A percentile compares a stretch with the other conserved stretches of the same genome.
These are phyloP conservation scores for Chelidonichthys spinosus DNA, from an alignment of 2,797 vertebrate genomes.

Conservation along the genomic window DNA sequence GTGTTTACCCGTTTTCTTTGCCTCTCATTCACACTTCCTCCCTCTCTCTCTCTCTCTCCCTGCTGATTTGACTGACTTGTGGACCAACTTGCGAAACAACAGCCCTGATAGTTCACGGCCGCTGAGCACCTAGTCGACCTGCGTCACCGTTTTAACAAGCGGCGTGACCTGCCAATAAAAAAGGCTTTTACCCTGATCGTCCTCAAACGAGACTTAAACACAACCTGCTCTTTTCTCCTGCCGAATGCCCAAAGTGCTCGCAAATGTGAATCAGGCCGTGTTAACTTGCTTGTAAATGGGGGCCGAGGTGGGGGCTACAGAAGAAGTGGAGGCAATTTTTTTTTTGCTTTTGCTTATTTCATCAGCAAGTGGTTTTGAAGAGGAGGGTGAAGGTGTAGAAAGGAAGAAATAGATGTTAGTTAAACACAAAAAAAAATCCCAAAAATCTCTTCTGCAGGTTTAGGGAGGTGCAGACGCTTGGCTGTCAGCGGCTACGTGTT, in stretches of 20 bases:
- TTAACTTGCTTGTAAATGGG: slow-evolving; percentile 75
- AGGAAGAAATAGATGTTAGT: slow-evolving; percentile 23
- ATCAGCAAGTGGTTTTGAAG: slow-evolving; percentile 31
- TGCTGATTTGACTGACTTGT: slow-evolving; percentile 74
- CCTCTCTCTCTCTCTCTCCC: slow-evolving; percentile 16
- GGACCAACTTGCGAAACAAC: slow-evolving; percentile 67
- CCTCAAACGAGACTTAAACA: slow-evolving; percentile 81
- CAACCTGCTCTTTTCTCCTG: slow-evolving; percentile 63
- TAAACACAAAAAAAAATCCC: slow-evolving; percentile 16
- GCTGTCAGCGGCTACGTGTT: slow-evolving; percentile 10
- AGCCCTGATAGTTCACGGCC: slow-evolving; percentile 57
- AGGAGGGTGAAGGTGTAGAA: slow-evolving; percentile 19
- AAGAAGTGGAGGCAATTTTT: slow-evolving; percentile 60
- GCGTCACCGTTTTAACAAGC: slow-evolving; percentile 78
- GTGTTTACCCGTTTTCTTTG: slow-evolving; percentile 72
- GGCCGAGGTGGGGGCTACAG: too few relatives aligned
- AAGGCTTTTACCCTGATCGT: slow-evolving; percentile 86
- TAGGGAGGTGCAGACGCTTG: slow-evolving; percentile 19
- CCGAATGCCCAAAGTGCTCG: slow-evolving; percentile 74
- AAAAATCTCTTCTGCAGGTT: slow-evolving; percentile 19
- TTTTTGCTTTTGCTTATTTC: slow-evolving; percentile 55
- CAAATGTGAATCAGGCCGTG: slow-evolving; percentile 74
- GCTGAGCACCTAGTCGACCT: slow-evolving; percentile 61
- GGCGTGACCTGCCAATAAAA: slow-evolving; percentile 84
- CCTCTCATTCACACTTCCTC: slow-evolving; percentile 57